A percentile compares a stretch with the other conserved stretches of the same genome.
These are phyloP conservation scores for Thymelicus acteon DNA, from an alignment of 2,888 invertebrate species.

Conservation along the genomic window DNA sequence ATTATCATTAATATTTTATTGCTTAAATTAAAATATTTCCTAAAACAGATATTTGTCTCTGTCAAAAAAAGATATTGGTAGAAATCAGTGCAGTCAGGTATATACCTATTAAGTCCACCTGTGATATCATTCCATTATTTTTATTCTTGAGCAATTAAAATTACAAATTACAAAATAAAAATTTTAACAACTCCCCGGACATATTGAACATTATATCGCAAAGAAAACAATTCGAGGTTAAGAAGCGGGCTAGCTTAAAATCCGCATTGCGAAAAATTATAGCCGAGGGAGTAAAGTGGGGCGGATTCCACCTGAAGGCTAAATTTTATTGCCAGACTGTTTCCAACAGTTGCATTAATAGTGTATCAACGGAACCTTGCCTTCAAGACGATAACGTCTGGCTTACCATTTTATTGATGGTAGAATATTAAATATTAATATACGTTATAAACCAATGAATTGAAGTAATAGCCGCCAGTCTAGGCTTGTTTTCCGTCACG, in stretches of 20 bases:
- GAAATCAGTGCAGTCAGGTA: too few species aligned
- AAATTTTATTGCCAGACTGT: slow-evolving; percentile 79
- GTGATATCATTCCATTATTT: too few species aligned
- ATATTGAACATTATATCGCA: slow-evolving; percentile 20
- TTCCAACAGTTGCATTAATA: slow-evolving; percentile 84
- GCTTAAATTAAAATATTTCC: too few species aligned
- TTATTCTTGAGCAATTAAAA: too few species aligned
- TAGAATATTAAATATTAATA: background rate
- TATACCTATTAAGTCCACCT: too few species aligned
- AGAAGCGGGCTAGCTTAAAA: slow-evolving; percentile 56
- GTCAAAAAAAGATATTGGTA: too few species aligned
- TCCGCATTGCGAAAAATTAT: slow-evolving; percentile 84
- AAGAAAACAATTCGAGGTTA: slow-evolving; percentile 49
- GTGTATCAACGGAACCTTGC: slow-evolving; percentile 76
- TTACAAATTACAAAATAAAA: too few species aligned
- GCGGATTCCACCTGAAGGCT: slow-evolving; percentile 77
- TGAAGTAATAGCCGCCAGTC: too few species aligned
- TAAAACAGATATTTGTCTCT: too few species aligned
- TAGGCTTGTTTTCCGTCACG: too few species aligned
- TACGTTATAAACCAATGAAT: background rate
- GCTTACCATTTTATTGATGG: background rate
- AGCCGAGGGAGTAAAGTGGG: slow-evolving; percentile 70
- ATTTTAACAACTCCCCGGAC: background rate
- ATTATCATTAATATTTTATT: too few species aligned
- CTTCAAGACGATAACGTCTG: slow-evolving; percentile 62